Conservation (phyloP, 2,888 invertebrate genomes). For the Sericinus montela region DNA sequence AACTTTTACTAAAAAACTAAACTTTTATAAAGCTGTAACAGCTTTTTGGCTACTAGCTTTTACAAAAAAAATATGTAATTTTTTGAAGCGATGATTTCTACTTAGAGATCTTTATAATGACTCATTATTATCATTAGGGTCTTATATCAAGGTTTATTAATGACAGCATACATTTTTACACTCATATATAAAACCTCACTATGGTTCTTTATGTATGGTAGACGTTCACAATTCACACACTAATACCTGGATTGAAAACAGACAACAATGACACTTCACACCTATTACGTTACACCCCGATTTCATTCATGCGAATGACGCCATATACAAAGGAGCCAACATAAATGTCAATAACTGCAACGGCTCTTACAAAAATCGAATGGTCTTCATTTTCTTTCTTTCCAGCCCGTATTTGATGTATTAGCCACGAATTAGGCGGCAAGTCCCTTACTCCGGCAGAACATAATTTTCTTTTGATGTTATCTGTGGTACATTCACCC, state of each 20-base stretch:
- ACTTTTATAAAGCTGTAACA: no score
- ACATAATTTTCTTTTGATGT: constrained; percentile 49
- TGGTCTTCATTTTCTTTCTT: constrained; percentile 43
- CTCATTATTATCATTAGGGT: no score
- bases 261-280: constrained; percentile 72
- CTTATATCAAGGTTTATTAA: background rate
- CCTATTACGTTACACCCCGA: constrained; percentile 69
- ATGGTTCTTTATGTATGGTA: background rate
- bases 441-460: constrained; percentile 48
- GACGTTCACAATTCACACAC: constrained; percentile 26
- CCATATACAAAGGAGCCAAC: constrained; percentile 70
- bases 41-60: no score
- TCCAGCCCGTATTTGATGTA: constrained; percentile 62
- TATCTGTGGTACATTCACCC: constrained; percentile 52
- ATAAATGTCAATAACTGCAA: constrained; percentile 67
- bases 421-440: constrained; percentile 74
- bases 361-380: constrained; percentile 44
- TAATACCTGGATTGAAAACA: constrained; percentile 53
- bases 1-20: no score
- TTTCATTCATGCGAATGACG: constrained; percentile 65
- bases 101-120: no score
- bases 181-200: background rate
- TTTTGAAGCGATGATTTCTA: no score
- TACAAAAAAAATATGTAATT: no score
- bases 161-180: background rate